A percentile compares a stretch with the other conserved stretches of the same genome.
Conservation (phyloP, 2,888 invertebrate genomes). For the Colostygia pectinataria region DNA sequence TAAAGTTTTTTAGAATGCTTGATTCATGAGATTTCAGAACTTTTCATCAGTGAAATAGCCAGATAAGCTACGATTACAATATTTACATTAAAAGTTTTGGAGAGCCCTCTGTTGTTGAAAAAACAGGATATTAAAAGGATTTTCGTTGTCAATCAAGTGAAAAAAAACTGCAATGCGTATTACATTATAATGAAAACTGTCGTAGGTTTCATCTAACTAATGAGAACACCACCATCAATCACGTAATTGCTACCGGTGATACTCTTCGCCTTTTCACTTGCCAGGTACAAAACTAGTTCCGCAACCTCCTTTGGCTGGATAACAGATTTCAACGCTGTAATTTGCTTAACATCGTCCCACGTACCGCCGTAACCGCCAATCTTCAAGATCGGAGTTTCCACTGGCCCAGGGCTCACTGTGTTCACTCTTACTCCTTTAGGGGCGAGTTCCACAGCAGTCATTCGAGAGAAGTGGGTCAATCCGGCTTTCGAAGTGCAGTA, state of each 20-base stretch:
- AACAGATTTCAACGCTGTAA: conserved; percentile 19
- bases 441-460: conserved; percentile 85
- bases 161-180: too few relatives aligned
- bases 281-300: conserved; percentile 44
- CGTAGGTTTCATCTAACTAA: conserved; percentile 1
- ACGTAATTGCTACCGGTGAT: conserved; percentile 37
- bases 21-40: too few relatives aligned
- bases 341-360: conserved; percentile 7
- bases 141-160: too few relatives aligned
- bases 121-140: too few relatives aligned
- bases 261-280: conserved; percentile 41
- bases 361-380: conserved; percentile 41
- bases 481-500: conserved; percentile 89
- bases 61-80: too few relatives aligned
- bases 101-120: too few relatives aligned
- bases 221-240: conserved; percentile 36
- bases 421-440: conserved; percentile 85
- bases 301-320: conserved; percentile 41
- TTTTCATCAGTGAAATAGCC: too few relatives aligned
- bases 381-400: conserved; percentile 58
- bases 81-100: too few relatives aligned
- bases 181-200: too few relatives aligned
- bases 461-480: conserved; percentile 87
- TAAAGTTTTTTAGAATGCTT: too few relatives aligned
- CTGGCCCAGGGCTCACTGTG: conserved; percentile 89